phyloP scores from a whole-genome alignment of 2,113 vertebrate genomes.

The Genyomyrus donnyi region DNA sequence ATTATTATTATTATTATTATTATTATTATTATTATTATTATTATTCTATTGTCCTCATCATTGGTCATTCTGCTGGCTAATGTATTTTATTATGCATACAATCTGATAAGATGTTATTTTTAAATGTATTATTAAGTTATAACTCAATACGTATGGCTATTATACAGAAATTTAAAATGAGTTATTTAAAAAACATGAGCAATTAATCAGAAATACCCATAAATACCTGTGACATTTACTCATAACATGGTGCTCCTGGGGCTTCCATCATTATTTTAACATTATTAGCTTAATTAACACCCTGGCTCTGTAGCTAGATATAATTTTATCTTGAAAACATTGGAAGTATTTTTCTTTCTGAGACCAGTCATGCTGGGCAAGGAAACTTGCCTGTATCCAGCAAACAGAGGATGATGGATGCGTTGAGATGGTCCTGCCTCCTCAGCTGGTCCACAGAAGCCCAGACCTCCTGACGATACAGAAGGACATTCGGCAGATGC shows the following conservation, averaged over 20 bases:
- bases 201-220: not conserved
- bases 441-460: constrained; percentile 4
- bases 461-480: constrained; percentile 6
- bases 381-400: not conserved
- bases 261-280: not conserved
- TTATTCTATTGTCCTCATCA: not conserved
- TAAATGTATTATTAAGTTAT: not conserved
- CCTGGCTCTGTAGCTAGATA: not conserved
- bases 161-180: not conserved
- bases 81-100: not conserved
- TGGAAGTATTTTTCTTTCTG: not conserved
- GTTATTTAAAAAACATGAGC: not conserved
- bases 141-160: not conserved
- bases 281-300: not conserved
- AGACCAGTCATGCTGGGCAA: not conserved
- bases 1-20: not conserved
- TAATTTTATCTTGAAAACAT: not conserved
- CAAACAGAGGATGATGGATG: not conserved
- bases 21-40: not conserved
- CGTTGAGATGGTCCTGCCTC: not conserved
- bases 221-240: constrained; percentile 1
- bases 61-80: not conserved
- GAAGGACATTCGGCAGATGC: constrained; percentile 10
- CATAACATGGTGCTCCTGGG: not conserved
- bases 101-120: not conserved